Base-by-base conservation (phyloP, 2,888 invertebrate species). In the Linnaemya tessellans region DNA sequence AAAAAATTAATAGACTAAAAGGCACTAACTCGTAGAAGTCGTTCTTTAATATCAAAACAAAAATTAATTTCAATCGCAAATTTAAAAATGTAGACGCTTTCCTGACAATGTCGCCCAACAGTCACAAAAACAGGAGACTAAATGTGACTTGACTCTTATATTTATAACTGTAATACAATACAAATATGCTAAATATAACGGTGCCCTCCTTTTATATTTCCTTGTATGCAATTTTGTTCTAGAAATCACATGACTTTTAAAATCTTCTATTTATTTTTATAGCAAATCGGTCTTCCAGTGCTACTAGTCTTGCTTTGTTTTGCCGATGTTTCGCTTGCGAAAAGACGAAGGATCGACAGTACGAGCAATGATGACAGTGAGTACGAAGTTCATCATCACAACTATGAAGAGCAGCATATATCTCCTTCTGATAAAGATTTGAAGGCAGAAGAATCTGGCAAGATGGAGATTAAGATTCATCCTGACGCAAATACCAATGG, bases 301-400 rank as follows among this genome's bases (percentile, higher is more conserved):
- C 60, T 87, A 46, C 35, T 87, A 18, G 65, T 84, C 35, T 25
- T 86, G 43, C 84, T 87, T 51, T 84, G 85, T 58, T 87, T 84
- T 46, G 80, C 78, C 18, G 77, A 86, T n/a, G 56, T 75, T 25
- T 75, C 83, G 7, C 62, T 83, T 65, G 88, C 87, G 41, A 88
- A 77, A 79, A 79, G 67, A 58, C 77, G 62, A 56, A 84, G 46
- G 60, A 62, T 13, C 43, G 71, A 70, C 20, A 73, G n/a, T 22
- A 18, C n/a, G 7, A 60, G 79, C 13, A 56, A 62, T 20, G 87
- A 87, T 56, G 82, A 80, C 3, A 80, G 86, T 41, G 87, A 88
- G 68, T 87, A 87, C 46, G 70, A 86, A 10, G 77, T 87, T 11
- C 88, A 88, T 65, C 87, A 88, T 13, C 86, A 88, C 65, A 87